Evolutionary conservation across 1,140 invertebrate genomes (phyloP), one percentile per base, ranked within the genome.

Genomic region (Pachypsylla venusta): DNA sequence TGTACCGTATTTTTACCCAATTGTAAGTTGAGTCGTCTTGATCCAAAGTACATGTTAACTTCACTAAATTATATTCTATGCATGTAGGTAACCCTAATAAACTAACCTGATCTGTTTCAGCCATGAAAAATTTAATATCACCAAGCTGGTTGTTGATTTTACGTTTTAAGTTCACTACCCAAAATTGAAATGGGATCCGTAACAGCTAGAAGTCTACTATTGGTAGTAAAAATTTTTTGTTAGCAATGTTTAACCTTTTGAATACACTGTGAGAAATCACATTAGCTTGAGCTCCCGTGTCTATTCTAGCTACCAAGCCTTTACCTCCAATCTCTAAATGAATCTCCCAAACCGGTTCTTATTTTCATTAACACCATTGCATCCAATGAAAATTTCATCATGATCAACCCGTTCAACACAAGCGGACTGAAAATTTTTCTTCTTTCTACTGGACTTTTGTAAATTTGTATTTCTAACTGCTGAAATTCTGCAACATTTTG

Each of bases 281-380:
- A 53, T 53, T 53, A 22, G 48, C 20, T 53, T 53, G n/a, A 16
- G 48, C 48, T 53, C 48, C 48, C 5, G 48, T 16, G 20, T 53
- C 48, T 16, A 53, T 14, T 20, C 48, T 53, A 53, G 48, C 48
- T n/a, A n/a, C n/a, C n/a, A n/a, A n/a, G n/a, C n/a, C n/a, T n/a
- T n/a, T n/a, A n/a, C n/a, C n/a, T n/a, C n/a, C n/a, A n/a, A n/a
- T n/a, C n/a, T n/a, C n/a, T n/a, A n/a, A n/a, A n/a, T n/a, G n/a
- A n/a, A n/a, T n/a, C n/a, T n/a, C n/a, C n/a, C n/a, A n/a, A n/a
- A n/a, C n/a, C n/a, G n/a, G n/a, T n/a, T n/a, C n/a, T n/a, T n/a
- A n/a, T n/a, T n/a, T n/a, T n/a, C n/a, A n/a, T n/a, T n/a, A n/a
- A n/a, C n/a, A n/a, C n/a, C n/a, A n/a, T n/a, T n/a, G n/a, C n/a